Evolutionary conservation across 2,888 invertebrate species (phyloP), one percentile per base, ranked within the genome.

Genomic region (Stomorhina lunata): DNA sequence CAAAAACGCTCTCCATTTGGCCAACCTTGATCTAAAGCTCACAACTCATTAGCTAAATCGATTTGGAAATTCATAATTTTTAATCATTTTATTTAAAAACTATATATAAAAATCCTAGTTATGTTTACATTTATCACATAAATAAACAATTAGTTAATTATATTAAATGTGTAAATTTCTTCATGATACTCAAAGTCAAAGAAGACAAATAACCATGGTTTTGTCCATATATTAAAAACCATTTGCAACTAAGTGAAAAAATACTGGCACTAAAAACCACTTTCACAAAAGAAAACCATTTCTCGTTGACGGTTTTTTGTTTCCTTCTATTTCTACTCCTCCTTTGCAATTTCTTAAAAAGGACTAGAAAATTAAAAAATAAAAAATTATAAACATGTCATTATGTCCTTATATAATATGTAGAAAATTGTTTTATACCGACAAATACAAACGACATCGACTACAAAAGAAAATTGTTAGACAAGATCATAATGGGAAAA

Each of bases 61-160:
- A n/a, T n/a, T n/a, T n/a, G n/a, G n/a, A n/a, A n/a, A n/a, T n/a
- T n/a, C n/a, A n/a, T n/a, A n/a, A n/a, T n/a, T n/a, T n/a, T n/a
- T n/a, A n/a, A n/a, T n/a, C n/a, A n/a, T n/a, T n/a, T n/a, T n/a
- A n/a, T n/a, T n/a, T n/a, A n/a, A n/a, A n/a, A n/a, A n/a, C n/a
- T n/a, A n/a, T n/a, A n/a, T n/a, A n/a, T n/a, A n/a, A n/a, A n/a
- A n/a, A n/a, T n/a, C n/a, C n/a, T n/a, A n/a, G n/a, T n/a, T n/a
- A n/a, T n/a, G n/a, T n/a, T n/a, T n/a, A n/a, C n/a, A n/a, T n/a
- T n/a, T n/a, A n/a, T n/a, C n/a, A n/a, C n/a, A 27, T 40, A 34
- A 66, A 61, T 66, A 50, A 53, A 66, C 72, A 73, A 80, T 80
- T 80, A 80, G 72, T 72, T 73, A 73, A 73, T 80, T 73, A 66